Conservation (phyloP, 2,888 invertebrate genomes). For the Heliothis peltigera region DNA sequence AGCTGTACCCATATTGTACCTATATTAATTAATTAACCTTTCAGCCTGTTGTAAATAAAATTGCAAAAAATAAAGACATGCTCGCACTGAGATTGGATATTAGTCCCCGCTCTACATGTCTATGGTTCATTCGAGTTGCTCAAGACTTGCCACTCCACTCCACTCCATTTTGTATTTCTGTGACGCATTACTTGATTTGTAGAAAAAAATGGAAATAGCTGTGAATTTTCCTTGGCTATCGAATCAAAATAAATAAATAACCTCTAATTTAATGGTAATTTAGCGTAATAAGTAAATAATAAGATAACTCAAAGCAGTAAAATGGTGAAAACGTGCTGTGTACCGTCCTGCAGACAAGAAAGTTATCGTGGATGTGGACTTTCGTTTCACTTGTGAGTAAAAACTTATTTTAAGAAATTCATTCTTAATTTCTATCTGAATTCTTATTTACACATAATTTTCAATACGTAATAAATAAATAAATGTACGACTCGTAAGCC, state of each 20-base stretch:
- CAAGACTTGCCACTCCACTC: no score
- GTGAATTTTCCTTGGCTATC: neutral
- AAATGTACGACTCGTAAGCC: no score
- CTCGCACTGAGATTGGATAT: no score
- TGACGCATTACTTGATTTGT: neutral
- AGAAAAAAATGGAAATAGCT: neutral
- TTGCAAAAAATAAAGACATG: no score
- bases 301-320: neutral
- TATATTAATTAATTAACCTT: no score
- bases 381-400: neutral
- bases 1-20: no score
- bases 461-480: no score
- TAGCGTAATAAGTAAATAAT: neutral
- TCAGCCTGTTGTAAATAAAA: no score
- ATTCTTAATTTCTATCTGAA: neutral
- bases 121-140: no score
- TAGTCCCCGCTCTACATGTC: no score
- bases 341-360: neutral
- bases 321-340: neutral
- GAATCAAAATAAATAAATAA: neutral
- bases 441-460: no score
- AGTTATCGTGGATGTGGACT: neutral
- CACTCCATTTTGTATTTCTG: neutral
- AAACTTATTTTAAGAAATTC: neutral
- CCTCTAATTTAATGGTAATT: neutral